phyloP scores from a whole-genome alignment of 1,140 invertebrate genomes.

The Drosophila busckii region DNA sequence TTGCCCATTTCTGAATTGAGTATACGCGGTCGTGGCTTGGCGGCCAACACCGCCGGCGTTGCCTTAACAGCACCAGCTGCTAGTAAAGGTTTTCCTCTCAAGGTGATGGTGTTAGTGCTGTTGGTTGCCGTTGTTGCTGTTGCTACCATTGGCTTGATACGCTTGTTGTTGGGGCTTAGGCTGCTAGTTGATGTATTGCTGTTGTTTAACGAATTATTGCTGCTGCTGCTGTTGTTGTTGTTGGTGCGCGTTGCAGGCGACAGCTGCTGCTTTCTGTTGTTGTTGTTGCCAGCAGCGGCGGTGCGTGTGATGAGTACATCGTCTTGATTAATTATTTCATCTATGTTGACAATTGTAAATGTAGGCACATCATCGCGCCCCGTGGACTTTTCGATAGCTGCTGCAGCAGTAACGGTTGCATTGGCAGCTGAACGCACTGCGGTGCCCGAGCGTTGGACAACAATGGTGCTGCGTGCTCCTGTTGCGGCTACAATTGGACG shows the following conservation, averaged over 20 bases:
- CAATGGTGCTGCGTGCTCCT: background rate
- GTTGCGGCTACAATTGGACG: too few species aligned
- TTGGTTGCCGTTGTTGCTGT: background rate
- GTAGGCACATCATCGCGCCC: slow-evolving; percentile 58
- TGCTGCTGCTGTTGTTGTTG: slow-evolving; percentile 9
- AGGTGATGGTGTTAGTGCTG: slow-evolving; percentile 14
- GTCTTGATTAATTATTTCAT: slow-evolving; percentile 76
- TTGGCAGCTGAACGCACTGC: background rate
- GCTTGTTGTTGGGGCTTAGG: slow-evolving; percentile 3
- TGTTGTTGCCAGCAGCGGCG: slow-evolving; percentile 12
- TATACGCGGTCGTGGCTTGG: slow-evolving; percentile 70
- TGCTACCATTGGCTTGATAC: background rate
- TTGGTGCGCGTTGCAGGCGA: slow-evolving; percentile 6
- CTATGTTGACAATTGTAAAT: slow-evolving; percentile 78
- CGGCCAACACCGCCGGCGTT: slow-evolving; percentile 3
- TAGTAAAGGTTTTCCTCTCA: slow-evolving; percentile 18
- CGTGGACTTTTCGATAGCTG: slow-evolving; percentile 1
- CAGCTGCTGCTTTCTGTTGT: background rate
- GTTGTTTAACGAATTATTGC: slow-evolving; percentile 3
- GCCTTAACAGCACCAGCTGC: background rate
- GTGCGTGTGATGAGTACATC: slow-evolving; percentile 66
- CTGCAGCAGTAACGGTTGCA: background rate
- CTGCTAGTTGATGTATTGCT: slow-evolving; percentile 9
- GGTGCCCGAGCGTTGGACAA: too few species aligned
- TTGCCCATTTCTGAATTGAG: slow-evolving; percentile 69